Percentiles rank a stretch among this genome's conserved stretches.
These are phyloP conservation scores for Aselliscus stoliczkanus DNA, from an alignment of 2,797 vertebrate species.

Conservation along the genomic window DNA sequence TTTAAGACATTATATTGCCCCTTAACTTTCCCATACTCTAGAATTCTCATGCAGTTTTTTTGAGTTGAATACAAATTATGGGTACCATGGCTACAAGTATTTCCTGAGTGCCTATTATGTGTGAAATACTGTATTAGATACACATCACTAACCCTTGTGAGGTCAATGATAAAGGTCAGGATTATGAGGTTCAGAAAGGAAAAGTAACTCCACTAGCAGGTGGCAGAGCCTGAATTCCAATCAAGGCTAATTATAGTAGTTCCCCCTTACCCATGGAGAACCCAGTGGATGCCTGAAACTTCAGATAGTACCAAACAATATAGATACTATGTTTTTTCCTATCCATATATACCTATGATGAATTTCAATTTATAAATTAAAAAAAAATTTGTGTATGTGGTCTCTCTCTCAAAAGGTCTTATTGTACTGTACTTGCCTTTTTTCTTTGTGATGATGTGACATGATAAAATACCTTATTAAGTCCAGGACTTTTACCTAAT, in stretches of 20 bases:
- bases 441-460: background rate
- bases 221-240: background rate
- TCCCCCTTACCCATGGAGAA: background rate
- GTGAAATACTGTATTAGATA: background rate
- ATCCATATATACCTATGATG: background rate
- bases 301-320: background rate
- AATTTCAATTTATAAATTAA: background rate
- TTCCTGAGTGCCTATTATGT: background rate
- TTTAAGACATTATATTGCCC: background rate
- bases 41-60: background rate
- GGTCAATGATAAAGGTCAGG: background rate
- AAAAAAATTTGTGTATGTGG: background rate
- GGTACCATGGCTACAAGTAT: background rate
- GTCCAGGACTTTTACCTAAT: background rate
- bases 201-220: background rate
- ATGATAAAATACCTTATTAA: background rate
- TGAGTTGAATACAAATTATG: background rate
- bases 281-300: background rate
- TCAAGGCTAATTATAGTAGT: background rate
- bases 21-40: background rate
- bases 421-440: background rate
- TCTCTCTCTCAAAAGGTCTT: background rate
- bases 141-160: background rate
- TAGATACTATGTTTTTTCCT: background rate
- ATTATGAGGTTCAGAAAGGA: background rate